Evolutionary conservation across 35 echinoderm and acorn worm species (phyloP).

Genomic region (Lytechinus pictus): DNA sequence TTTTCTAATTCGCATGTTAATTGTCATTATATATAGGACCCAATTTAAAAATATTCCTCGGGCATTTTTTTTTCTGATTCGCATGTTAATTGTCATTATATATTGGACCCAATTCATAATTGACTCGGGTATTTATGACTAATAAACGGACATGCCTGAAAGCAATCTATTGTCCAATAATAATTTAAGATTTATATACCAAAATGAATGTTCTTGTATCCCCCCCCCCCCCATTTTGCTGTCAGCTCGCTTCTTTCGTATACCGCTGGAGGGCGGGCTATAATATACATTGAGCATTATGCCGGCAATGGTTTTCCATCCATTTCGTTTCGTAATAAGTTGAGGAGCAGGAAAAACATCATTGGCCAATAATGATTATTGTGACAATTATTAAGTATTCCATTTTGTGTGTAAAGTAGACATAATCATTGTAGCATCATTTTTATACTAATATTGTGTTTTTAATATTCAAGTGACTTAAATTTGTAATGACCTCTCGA

Average conservation of each 20-base stretch:
- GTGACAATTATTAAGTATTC: no score
- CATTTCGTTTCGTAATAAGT: no score
- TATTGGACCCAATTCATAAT: background rate
- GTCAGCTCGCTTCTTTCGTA: background rate
- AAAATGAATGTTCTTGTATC: background rate
- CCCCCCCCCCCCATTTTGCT: no score
- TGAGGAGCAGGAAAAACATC: no score
- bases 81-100: background rate
- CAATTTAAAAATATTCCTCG: background rate
- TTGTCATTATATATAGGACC: background rate
- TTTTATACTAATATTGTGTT: no score
- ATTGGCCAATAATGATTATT: no score
- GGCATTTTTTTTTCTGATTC: background rate
- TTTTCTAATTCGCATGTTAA: background rate
- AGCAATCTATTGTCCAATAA: background rate
- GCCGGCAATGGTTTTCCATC: no score
- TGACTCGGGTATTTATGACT: constrained; percentile 2
- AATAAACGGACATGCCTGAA: background rate
- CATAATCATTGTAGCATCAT: no score
- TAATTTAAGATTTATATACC: background rate
- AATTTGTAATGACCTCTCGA: no score
- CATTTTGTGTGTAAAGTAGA: no score
- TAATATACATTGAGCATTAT: background rate
- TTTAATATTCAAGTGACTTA: no score
- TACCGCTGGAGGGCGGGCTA: background rate